Conservation (phyloP, 2,113 vertebrate species). For the Dinomys branickii region DNA sequence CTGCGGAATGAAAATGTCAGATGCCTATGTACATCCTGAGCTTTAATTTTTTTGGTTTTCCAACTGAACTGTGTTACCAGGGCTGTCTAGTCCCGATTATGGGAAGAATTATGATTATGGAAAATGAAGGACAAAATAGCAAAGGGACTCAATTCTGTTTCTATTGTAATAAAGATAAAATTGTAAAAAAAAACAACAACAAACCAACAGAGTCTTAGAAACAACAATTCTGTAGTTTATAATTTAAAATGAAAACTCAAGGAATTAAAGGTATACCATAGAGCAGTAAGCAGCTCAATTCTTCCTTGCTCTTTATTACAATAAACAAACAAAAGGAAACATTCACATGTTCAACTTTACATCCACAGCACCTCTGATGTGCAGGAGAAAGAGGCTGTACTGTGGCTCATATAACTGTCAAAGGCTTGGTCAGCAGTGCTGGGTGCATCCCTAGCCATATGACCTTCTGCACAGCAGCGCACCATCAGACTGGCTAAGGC, state of each 20-base stretch:
- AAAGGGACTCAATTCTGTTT: slow-evolving; percentile 84
- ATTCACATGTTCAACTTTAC: not conserved
- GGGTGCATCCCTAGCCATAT: not conserved
- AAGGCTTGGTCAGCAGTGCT: not conserved
- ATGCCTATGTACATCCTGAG: slow-evolving; percentile 78
- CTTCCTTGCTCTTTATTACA: not conserved
- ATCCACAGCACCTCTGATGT: not conserved
- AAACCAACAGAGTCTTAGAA: not conserved
- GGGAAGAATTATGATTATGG: slow-evolving; percentile 71
- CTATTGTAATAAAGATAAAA: slow-evolving; percentile 70
- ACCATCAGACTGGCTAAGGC: not conserved
- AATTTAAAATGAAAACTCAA: not conserved
- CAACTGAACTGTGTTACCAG: slow-evolving; percentile 83
- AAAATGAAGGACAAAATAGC: slow-evolving; percentile 81
- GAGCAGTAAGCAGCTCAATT: not conserved
- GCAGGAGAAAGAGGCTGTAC: not conserved
- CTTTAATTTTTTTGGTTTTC: slow-evolving; percentile 86
- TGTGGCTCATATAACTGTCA: not conserved
- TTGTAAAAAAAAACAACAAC: not conserved
- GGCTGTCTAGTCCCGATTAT: slow-evolving; percentile 65
- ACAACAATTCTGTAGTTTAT: not conserved
- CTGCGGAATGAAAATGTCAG: slow-evolving; percentile 77
- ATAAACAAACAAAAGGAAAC: not conserved
- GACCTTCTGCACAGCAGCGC: not conserved
- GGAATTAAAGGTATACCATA: not conserved